Evolutionary conservation across 2,888 invertebrate genomes (phyloP), one percentile per base, ranked within the genome.

Genomic region (Andrena bucephala): DNA sequence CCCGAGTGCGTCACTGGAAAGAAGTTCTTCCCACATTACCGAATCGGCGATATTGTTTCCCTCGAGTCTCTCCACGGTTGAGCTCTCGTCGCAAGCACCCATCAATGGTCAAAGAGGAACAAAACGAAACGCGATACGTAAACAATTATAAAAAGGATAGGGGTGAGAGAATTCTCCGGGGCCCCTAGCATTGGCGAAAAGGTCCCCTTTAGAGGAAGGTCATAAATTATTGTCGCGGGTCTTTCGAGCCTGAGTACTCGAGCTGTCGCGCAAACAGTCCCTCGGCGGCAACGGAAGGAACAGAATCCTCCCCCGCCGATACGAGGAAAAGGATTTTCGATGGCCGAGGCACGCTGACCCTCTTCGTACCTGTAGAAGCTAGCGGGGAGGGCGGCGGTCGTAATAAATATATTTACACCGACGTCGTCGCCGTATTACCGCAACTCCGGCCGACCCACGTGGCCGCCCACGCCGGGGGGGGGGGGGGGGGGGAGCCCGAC

Each of bases 331-430:
- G 63, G 63, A 60, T 62, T 71, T 71, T 59, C 59, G 29, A n/a
- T 29, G 42, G 36, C 20, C 29, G 59, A 48, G 69, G 13, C 62
- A 48, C 13, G 27, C 27, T 59, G 31, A 20, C 59, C 27, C 27
- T 48, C 29, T 59, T 42, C 50, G 67, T 76, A 77, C 71, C 72
- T 68, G 77, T 2, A 5, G 27, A 63, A 71, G 70, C 59, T 42
- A n/a, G 54, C 24, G 24, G 20, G 50, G 48, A 75, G 72, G 54
- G 59, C 59, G 62, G 66, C 54, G 60, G 57, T 63, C 76, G 36
- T 74, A 85, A 87, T 85, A 87, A 87, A 87, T 84, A 87, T 87
- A 87, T 85, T 83, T 83, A 68, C 77, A 54, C 77, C 69, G 66
- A 80, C 77, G 76, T 87, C 81, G 63, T 76, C 77, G 65, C 78